These are phyloP conservation scores for Protosalanx chinensis DNA, from an alignment of 2,797 vertebrate genomes.

Conservation along the genomic window DNA sequence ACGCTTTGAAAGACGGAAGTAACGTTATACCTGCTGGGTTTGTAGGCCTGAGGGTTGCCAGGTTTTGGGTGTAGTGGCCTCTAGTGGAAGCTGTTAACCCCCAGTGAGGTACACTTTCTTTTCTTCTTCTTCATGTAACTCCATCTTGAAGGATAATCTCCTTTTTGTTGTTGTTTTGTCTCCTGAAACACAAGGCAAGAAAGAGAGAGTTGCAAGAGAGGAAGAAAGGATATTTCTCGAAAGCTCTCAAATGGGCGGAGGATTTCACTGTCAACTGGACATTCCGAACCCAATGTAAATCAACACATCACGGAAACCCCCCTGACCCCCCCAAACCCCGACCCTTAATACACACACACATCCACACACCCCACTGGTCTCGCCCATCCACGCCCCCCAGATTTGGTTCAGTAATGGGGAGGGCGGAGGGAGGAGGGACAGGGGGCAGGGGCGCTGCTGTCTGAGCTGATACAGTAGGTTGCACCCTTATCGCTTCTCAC, in stretches of 20 bases:
- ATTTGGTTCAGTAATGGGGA: slow-evolving; percentile 19
- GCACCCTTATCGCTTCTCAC: slow-evolving; percentile 19
- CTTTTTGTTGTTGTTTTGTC: not conserved
- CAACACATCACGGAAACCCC: not conserved
- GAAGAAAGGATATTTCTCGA: not conserved
- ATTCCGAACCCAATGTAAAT: too few relatives aligned
- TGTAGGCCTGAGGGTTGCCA: not conserved
- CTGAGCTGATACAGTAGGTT: slow-evolving; percentile 19
- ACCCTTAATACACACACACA: not conserved
- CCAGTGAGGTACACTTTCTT: not conserved
- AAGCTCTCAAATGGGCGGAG: not conserved
- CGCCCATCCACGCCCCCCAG: not conserved
- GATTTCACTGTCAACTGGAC: not conserved
- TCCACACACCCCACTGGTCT: not conserved
- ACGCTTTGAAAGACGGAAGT: too few relatives aligned
- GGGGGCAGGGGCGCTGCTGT: not conserved
- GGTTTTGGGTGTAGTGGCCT: slow-evolving; percentile 7
- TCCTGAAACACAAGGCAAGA: not conserved
- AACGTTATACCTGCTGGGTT: not conserved
- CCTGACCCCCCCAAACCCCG: not conserved
- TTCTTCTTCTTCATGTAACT: not conserved
- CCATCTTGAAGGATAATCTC: not conserved
- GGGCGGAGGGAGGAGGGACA: not conserved
- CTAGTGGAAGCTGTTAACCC: not conserved
- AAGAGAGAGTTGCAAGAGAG: slow-evolving; percentile 3